Percentiles rank a stretch among this genome's conserved stretches.
These are phyloP conservation scores for Lordiphosa clarofinis DNA, from an alignment of 1,140 invertebrate genomes.

Conservation along the genomic window DNA sequence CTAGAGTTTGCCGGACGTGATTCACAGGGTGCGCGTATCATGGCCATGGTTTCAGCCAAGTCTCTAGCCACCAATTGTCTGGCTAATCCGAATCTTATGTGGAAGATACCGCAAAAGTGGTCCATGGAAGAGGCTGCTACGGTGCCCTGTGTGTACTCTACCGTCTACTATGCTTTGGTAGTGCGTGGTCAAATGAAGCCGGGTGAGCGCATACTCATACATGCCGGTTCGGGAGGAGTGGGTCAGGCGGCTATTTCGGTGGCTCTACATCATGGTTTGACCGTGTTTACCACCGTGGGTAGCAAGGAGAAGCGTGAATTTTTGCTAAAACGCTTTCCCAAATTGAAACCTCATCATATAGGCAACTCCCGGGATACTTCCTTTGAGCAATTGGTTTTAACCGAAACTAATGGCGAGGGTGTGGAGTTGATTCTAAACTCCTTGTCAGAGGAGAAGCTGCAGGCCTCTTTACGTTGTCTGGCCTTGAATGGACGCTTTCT, in stretches of 20 bases:
- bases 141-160: conserved; percentile 95
- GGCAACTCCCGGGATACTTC: conserved; percentile 94
- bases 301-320: conserved; percentile 94
- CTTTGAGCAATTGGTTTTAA: conserved; percentile 93
- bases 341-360: conserved; percentile 89
- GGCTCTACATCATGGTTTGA: conserved; percentile 91
- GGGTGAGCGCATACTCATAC: conserved; percentile 94
- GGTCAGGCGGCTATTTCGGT: conserved; percentile 97
- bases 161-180: conserved; percentile 93
- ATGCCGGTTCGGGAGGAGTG: conserved; percentile 97
- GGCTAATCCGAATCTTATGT: conserved; percentile 92
- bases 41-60: conserved; percentile 94
- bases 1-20: conserved; percentile 95
- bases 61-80: conserved; percentile 94
- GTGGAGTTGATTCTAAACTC: conserved; percentile 97
- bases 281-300: conserved; percentile 94
- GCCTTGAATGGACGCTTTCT: conserved; percentile 94
- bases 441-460: conserved; percentile 94
- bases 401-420: conserved; percentile 89
- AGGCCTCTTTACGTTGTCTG: conserved; percentile 94
- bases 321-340: conserved; percentile 91
- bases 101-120: conserved; percentile 94
- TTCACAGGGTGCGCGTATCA: conserved; percentile 88
- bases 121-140: conserved; percentile 94
- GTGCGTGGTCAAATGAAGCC: conserved; percentile 91